Evolutionary conservation across 2,113 vertebrate species (phyloP), one percentile per base, ranked within the genome.

Genomic region (Paramisgurnus dabryanus): DNA sequence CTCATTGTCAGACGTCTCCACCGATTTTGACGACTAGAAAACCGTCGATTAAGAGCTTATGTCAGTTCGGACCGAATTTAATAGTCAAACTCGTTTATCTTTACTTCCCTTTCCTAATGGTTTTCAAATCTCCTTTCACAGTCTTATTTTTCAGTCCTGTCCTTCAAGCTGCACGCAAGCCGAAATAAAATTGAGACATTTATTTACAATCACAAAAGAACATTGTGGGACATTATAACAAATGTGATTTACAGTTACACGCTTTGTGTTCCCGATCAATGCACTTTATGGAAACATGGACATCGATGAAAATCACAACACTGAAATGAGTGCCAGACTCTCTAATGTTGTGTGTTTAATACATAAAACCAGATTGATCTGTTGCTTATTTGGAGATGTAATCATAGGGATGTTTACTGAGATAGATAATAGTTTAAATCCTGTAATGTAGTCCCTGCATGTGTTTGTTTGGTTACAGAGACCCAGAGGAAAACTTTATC

Each of bases 231-330:
- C 53, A 72, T 60, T 18, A 57, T 15, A 22, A 6, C 10, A 2
- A n/a, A 73, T 45, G 9, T 73, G 39, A 73, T 73, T 60, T 58
- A 43, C 10, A 11, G 70, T 55, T 43, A n/a, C 9, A 58, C 3
- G 17, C 18, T 11, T 39, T 72, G 4, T n/a, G 57, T 40, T 12
- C 15, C 53, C 39, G 10, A 72, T 72, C 70, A 22, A 5, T 60
- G 53, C 15, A 2, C 47, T 55, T 49, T 60, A 55, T 34, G n/a
- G 34, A 58, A 73, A 60, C 70, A 43, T 43, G 18, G 55, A 39
- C 58, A 55, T 73, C 70, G 70, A 73, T 58, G 70, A 72, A 34
- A 72, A 72, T 72, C 57, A 72, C 53, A 72, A 58, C 70, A 72
- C 17, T 1, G 70, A 58, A 73, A 73, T 18, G 55, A 60, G 53